Conservation (phyloP, 2,113 vertebrate genomes). For the Chamaetylas fuelleborni region DNA sequence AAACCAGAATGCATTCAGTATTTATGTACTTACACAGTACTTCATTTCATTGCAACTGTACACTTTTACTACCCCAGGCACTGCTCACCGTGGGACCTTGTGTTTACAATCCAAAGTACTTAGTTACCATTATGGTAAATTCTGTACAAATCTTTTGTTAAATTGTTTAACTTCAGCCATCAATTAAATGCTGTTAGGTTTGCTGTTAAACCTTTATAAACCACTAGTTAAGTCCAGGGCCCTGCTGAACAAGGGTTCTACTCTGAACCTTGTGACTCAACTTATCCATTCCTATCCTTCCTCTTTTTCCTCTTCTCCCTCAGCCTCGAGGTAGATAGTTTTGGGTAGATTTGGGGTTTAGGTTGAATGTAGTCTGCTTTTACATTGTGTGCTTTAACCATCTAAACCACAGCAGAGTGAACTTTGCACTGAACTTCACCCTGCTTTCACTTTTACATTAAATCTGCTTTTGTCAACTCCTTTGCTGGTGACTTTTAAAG, state of each 20-base stretch:
- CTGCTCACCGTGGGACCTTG: neutral
- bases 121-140: neutral
- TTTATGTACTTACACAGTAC: fast-evolving
- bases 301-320: neutral
- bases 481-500: neutral
- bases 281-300: neutral
- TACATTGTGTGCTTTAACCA: neutral
- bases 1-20: neutral
- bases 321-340: no score
- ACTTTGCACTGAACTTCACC: neutral
- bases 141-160: neutral
- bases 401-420: no score
- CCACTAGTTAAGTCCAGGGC: neutral
- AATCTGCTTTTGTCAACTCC: neutral
- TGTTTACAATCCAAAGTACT: neutral
- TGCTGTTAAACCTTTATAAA: neutral
- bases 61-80: neutral
- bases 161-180: neutral
- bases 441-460: neutral
- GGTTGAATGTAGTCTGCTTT: neutral
- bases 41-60: neutral
- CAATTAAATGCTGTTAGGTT: neutral
- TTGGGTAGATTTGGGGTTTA: neutral
- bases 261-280: neutral
- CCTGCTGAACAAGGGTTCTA: neutral